These are phyloP conservation scores for Brachionus calyciflorus DNA, from an alignment of 1,140 invertebrate species.

Conservation along the genomic window DNA sequence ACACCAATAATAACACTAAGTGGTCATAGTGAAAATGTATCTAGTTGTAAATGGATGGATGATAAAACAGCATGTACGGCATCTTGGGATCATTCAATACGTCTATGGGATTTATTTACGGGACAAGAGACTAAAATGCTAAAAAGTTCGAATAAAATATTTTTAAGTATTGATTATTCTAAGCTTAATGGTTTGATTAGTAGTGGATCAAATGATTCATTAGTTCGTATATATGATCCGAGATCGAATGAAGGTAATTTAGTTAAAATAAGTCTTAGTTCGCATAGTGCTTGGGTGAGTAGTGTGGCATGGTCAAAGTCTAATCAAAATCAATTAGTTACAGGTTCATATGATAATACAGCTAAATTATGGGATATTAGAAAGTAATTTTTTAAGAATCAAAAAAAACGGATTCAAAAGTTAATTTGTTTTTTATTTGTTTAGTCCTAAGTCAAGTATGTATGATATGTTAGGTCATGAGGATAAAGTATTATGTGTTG, in stretches of 20 bases:
- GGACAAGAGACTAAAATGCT: conserved; percentile 55
- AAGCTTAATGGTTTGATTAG: conserved; percentile 21
- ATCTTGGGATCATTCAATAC: conserved; percentile 91
- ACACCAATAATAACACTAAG: conserved; percentile 80
- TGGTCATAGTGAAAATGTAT: conserved; percentile 86
- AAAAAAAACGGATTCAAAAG: conserved; percentile 7
- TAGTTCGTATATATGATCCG: conserved; percentile 43
- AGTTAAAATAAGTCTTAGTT: conserved; percentile 80
- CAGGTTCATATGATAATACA: conserved; percentile 82
- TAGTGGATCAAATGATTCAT: conserved; percentile 21
- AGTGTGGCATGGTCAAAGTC: conserved; percentile 82
- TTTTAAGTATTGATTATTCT: conserved; percentile 24
- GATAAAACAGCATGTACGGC: conserved; percentile 70
- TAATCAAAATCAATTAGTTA: conserved; percentile 81
- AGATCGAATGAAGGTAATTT: conserved; percentile 72
- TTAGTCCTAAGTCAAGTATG: conserved; percentile 80
- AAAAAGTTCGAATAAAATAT: conserved; percentile 49
- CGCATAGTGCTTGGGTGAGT: conserved; percentile 86
- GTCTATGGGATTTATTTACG: conserved; percentile 85
- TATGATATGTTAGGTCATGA: conserved; percentile 89
- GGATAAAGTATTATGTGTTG: conserved; percentile 86
- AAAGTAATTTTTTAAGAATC: conserved; percentile 64
- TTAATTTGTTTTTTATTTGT: background rate
- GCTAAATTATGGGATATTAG: conserved; percentile 93
- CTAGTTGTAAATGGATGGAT: conserved; percentile 77